Percentiles rank a stretch among this genome's conserved stretches.
Evolutionary conservation across 2,113 vertebrate genomes (phyloP).

Genomic region (Coptodon rendalli): DNA sequence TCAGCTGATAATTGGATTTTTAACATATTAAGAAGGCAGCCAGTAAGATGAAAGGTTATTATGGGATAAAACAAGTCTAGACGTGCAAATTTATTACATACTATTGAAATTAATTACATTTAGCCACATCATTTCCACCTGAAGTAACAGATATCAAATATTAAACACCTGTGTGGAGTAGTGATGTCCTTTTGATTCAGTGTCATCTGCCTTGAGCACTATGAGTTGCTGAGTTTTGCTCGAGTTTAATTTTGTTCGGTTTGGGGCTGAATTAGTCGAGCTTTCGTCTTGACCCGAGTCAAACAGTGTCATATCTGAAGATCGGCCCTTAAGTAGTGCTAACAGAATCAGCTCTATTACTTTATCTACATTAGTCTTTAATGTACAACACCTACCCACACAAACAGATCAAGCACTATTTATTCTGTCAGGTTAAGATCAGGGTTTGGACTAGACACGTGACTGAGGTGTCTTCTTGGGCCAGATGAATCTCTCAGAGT

Average conservation of each 20-base stretch:
- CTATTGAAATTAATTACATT: not conserved
- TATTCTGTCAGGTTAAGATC: not conserved
- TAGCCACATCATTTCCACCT: not conserved
- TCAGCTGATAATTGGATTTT: conserved; percentile 25
- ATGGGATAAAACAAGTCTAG: not conserved
- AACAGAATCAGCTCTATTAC: not conserved
- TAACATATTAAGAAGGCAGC: not conserved
- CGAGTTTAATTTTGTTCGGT: not conserved
- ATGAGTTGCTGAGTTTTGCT: not conserved
- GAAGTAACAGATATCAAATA: not conserved
- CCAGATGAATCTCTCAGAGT: not conserved
- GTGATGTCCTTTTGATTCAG: not conserved
- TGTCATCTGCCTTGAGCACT: not conserved
- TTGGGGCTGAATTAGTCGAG: not conserved
- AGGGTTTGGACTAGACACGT: not conserved
- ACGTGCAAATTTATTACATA: not conserved
- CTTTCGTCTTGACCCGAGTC: not conserved
- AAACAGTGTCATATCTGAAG: not conserved
- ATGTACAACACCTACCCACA: not conserved
- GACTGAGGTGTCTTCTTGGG: not conserved
- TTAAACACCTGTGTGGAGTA: not conserved
- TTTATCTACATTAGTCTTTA: not conserved
- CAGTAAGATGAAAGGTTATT: not conserved
- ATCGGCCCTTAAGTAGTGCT: not conserved
- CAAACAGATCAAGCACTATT: not conserved